These are phyloP conservation scores for Euplagia quadripunctaria DNA, from an alignment of 2,888 invertebrate genomes.

Conservation along the genomic window DNA sequence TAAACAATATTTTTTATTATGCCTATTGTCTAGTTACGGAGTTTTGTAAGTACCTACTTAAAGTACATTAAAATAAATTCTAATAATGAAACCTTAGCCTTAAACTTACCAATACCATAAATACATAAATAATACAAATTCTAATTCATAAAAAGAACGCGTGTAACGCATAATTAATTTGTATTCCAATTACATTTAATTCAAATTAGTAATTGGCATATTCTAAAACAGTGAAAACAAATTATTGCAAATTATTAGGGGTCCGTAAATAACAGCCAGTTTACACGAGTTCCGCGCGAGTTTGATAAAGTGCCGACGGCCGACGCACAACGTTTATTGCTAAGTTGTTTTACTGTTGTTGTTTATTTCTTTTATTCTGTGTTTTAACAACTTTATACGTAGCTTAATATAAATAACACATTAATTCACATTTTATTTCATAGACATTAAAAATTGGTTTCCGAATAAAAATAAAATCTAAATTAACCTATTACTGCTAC, in stretches of 20 bases:
- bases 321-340: constrained; percentile 38
- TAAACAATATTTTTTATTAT: not conserved
- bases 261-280: constrained; percentile 8
- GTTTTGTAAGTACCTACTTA: not conserved
- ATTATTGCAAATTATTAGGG: constrained; percentile 26
- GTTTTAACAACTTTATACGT: not conserved
- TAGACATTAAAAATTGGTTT: not conserved
- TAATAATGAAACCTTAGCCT: not conserved
- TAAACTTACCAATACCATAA: not conserved
- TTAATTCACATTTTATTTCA: not conserved
- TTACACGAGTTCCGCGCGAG: constrained; percentile 2
- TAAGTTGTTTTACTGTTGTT: constrained; percentile 27
- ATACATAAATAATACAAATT: not conserved
- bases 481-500: too few relatives aligned
- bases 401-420: not conserved
- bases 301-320: constrained; percentile 29
- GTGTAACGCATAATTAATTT: not conserved
- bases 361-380: not conserved
- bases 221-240: constrained; percentile 9
- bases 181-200: not conserved
- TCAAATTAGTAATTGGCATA: not conserved
- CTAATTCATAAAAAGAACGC: not conserved
- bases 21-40: not conserved
- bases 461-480: too few relatives aligned
- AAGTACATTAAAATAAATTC: not conserved